phyloP scores from a whole-genome alignment of 1,140 invertebrate genomes.

The Drosophila ohnishii region DNA sequence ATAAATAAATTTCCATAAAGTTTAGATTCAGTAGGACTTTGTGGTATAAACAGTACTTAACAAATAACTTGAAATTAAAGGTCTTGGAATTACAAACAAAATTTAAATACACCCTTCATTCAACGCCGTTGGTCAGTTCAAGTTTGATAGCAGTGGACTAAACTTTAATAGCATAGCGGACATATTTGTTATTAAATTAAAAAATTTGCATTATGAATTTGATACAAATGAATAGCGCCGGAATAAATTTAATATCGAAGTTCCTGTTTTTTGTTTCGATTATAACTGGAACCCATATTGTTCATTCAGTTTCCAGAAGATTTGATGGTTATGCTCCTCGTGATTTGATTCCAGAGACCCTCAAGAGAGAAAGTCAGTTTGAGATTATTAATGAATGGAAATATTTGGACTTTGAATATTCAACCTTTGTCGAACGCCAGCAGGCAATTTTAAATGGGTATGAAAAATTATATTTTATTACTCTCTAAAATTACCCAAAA shows the following conservation, averaged over 20 bases:
- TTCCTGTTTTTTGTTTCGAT: neutral
- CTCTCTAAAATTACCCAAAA: neutral
- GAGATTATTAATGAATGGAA: conserved; percentile 85
- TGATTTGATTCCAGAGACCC: neutral
- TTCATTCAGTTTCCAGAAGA: conserved; percentile 10
- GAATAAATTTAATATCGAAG: neutral
- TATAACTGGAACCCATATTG: conserved; percentile 2
- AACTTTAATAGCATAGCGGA: neutral
- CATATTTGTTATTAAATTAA: neutral
- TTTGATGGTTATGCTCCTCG: conserved; percentile 4
- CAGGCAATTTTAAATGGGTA: conserved; percentile 84
- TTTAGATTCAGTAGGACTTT: neutral
- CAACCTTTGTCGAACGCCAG: conserved; percentile 82
- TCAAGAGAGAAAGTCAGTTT: conserved; percentile 29
- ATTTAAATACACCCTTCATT: neutral
- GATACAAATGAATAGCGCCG: neutral
- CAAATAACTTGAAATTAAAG: conserved; percentile 4
- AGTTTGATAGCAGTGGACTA: conserved; percentile 2
- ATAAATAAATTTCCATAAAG: neutral
- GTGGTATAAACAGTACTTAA: conserved; percentile 13
- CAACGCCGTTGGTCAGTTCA: neutral
- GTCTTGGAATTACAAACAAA: neutral
- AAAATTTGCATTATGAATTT: neutral
- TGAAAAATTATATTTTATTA: neutral
- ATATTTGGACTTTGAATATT: conserved; percentile 85